These are phyloP conservation scores for Trichogramma evanescens DNA, from an alignment of 2,888 invertebrate species.

Conservation along the genomic window DNA sequence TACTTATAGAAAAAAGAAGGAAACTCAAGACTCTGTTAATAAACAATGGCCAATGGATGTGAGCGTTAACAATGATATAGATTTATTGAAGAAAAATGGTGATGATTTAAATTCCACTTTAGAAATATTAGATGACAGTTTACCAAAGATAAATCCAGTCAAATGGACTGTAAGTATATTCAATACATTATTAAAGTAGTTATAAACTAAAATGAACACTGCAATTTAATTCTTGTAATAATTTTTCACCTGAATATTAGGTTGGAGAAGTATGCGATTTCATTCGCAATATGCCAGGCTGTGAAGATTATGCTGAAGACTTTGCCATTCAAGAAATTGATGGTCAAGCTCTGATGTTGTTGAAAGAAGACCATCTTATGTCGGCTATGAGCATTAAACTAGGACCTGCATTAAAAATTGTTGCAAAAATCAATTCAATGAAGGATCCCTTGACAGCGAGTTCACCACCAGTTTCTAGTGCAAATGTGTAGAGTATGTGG, in stretches of 20 bases:
- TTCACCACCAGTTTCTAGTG: conserved; percentile 30
- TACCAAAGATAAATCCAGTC: conserved; percentile 55
- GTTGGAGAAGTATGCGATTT: conserved; percentile 85
- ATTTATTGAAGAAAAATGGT: conserved; percentile 36
- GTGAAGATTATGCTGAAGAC: conserved; percentile 87
- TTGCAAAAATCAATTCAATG: conserved; percentile 82
- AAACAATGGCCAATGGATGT: conserved; percentile 43
- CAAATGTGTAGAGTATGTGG: conserved; percentile 20
- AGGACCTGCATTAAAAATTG: conserved; percentile 92
- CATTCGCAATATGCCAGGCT: conserved; percentile 81
- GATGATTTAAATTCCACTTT: conserved; percentile 46
- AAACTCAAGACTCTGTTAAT: conserved; percentile 34
- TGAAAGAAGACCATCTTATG: conserved; percentile 91
- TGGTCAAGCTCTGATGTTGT: conserved; percentile 84
- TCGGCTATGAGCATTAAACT: conserved; percentile 92
- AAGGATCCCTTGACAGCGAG: conserved; percentile 53
- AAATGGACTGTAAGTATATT: conserved; percentile 57
- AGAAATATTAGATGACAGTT: conserved; percentile 33
- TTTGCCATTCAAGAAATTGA: conserved; percentile 94
- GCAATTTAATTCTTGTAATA: neutral
- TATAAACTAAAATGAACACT: neutral
- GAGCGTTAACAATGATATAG: conserved; percentile 37
- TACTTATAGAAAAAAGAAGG: conserved; percentile 37
- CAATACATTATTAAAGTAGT: neutral
- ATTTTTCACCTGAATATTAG: conserved; percentile 40